Base-by-base conservation (phyloP, 2,888 invertebrate genomes). In the Lasioglossum pauxillum region DNA sequence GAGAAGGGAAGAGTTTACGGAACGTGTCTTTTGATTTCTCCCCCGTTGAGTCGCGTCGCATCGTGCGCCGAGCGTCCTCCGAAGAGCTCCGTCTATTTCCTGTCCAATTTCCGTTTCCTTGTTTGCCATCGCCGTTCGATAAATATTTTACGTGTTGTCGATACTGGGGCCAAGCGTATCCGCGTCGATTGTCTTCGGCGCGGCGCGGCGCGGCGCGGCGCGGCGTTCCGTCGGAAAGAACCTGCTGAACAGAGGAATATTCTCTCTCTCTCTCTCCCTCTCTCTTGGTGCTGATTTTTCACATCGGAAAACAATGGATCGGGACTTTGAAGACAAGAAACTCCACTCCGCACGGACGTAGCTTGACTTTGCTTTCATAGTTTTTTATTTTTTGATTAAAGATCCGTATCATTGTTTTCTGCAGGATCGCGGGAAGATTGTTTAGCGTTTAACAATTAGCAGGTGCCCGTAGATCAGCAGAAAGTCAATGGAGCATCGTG, bases 91-190 rank as follows among this genome's bases (percentile, higher is more conserved):
- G 67, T 77, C 69, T 82, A 78, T 84, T 84, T 84, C 83, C 83
- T 82, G 73, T 74, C 67, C 83, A 84, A 84, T 84, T 84, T 84
- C 84, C 84, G 83, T 73, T 77, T 46, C 83, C 84, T 74, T 82
- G 84, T 84, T 84, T 84, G 74, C 44, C 77, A 57, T 69, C 35
- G 27, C 60, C 57, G 41, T 44, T 78, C 83, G 74, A 84, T 82
- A 78, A 84, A 84, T 78, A 84, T 84, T 82, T 83, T 77, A 82
- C 69, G 64, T 74, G 84, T 74, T 14, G 76, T 77, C 72, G 82
- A 83, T 83, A 76, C 82, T 19, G 53, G 35, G 16, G 31, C 57
- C 31, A 23, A 27, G 19, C 71, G 78, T 49, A 41, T 76, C 12
- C 53, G 16, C 57, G 67, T 8, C 83, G 83, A 84, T 74, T 67